Evolutionary conservation across 2,797 vertebrate species (phyloP).

Genomic region (Amblyraja radiata): DNA sequence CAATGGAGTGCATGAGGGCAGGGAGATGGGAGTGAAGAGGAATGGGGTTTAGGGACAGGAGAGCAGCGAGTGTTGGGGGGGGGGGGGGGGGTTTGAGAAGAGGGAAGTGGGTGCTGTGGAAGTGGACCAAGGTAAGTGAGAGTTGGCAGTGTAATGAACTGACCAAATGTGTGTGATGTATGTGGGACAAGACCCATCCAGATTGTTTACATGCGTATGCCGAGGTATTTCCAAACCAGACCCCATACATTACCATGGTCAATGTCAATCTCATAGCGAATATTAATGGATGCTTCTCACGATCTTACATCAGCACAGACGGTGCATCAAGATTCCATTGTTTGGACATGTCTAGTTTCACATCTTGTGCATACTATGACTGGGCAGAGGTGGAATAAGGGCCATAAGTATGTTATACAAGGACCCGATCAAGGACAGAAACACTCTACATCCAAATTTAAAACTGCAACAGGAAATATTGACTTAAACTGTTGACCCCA

Average conservation of each 20-base stretch:
- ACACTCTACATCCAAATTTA: not conserved
- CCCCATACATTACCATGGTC: not conserved
- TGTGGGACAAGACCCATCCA: not conserved
- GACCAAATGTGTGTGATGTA: not conserved
- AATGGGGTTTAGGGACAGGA: too few species aligned
- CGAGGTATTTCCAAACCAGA: not conserved
- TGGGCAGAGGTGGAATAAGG: not conserved
- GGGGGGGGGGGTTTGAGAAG: too few species aligned
- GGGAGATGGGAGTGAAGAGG: too few species aligned
- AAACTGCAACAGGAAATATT: not conserved
- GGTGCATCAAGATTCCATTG: not conserved
- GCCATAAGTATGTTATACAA: not conserved
- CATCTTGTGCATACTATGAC: not conserved
- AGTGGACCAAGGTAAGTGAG: too few species aligned
- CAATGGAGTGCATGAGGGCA: too few species aligned
- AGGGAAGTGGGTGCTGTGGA: too few species aligned
- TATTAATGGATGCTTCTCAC: not conserved
- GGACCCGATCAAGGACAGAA: not conserved
- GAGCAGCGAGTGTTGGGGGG: too few species aligned
- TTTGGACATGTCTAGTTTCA: not conserved
- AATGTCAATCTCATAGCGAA: not conserved
- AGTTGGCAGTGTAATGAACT: too few species aligned
- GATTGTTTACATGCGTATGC: not conserved
- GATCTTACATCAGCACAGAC: not conserved
- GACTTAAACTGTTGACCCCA: not conserved